phyloP scores from a whole-genome alignment of 2,888 invertebrate species.

The Argynnis bischoffii region DNA sequence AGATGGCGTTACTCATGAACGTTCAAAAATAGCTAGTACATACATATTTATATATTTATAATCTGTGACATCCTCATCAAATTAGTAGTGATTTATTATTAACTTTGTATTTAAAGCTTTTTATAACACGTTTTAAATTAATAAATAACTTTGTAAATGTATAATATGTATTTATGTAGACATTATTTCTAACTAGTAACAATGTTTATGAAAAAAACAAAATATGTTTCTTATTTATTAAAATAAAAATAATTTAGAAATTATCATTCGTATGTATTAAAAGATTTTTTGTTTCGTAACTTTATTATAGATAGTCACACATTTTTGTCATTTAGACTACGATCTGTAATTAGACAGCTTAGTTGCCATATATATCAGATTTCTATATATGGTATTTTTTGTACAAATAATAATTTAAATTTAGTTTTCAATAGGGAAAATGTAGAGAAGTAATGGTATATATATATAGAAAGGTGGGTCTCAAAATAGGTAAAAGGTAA shows the following conservation, averaged over 20 bases:
- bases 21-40: not conserved
- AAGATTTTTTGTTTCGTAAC: not conserved
- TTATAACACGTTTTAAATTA: slow-evolving; percentile 6
- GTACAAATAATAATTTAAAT: slow-evolving; percentile 28
- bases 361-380: slow-evolving; percentile 27
- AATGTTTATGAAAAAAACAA: too few species aligned
- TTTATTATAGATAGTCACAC: slow-evolving; percentile 7
- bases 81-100: not conserved
- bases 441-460: slow-evolving; percentile 31
- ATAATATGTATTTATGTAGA: too few species aligned
- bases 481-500: slow-evolving; percentile 61
- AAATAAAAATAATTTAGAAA: not conserved
- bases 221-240: not conserved
- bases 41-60: not conserved
- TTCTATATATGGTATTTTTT: slow-evolving; percentile 25
- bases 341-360: slow-evolving; percentile 28
- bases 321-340: slow-evolving; percentile 21
- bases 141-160: not conserved
- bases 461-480: slow-evolving; percentile 57
- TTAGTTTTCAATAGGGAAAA: slow-evolving; percentile 23
- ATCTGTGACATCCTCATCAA: slow-evolving; percentile 6
- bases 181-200: too few species aligned
- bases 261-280: too few species aligned
- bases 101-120: slow-evolving; percentile 8
- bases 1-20: too few species aligned